phyloP scores from a whole-genome alignment of 2,797 vertebrate species.

The Amblyraja radiata region DNA sequence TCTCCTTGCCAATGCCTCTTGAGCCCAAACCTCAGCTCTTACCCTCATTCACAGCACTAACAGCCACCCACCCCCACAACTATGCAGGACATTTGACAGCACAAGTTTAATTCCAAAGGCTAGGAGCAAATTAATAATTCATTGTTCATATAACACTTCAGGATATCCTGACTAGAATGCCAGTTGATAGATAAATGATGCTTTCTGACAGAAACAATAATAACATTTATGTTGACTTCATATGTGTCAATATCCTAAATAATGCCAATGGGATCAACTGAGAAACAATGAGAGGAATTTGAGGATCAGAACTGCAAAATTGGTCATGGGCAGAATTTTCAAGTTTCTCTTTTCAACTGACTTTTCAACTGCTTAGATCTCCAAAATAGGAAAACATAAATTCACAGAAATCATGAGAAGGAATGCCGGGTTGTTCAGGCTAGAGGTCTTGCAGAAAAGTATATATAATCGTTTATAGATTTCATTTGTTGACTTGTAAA shows the following conservation, averaged over 20 bases:
- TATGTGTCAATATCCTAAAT: background rate
- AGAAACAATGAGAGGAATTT: background rate
- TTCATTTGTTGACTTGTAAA: background rate
- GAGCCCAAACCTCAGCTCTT: too few species aligned
- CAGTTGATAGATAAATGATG: background rate
- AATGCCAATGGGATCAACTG: background rate
- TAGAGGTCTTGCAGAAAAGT: background rate
- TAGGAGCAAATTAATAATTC: background rate
- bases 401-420: background rate
- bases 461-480: background rate
- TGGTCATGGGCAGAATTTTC: background rate
- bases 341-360: background rate
- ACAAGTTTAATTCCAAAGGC: background rate
- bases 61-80: too few species aligned
- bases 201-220: background rate
- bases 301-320: background rate
- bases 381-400: background rate
- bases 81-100: too few species aligned
- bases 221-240: background rate
- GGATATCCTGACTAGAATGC: background rate
- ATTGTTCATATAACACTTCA: background rate
- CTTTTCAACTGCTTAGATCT: background rate
- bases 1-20: too few species aligned
- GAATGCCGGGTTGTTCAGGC: background rate
- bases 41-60: too few species aligned